Percentiles rank a stretch among this genome's conserved stretches.
Conservation (phyloP, 2,888 invertebrate species). For the Perizoma flavofasciatum region DNA sequence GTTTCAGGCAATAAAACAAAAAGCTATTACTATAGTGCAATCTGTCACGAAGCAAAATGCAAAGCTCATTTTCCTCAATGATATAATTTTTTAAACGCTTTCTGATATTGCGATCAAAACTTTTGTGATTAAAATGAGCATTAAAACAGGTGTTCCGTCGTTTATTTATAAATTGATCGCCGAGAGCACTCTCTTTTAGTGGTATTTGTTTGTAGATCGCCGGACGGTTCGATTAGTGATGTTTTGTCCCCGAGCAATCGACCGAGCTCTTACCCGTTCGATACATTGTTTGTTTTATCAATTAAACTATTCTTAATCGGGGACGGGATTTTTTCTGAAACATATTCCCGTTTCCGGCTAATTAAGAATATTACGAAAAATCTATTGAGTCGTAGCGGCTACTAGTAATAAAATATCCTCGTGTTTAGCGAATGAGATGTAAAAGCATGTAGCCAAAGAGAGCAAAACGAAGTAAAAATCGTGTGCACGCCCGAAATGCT, state of each 20-base stretch:
- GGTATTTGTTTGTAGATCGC: conserved; percentile 52
- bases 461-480: conserved; percentile 41
- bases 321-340: conserved; percentile 27
- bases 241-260: conserved; percentile 66
- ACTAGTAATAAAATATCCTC: conserved; percentile 13
- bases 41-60: conserved; percentile 57
- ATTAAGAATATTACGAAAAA: conserved; percentile 30
- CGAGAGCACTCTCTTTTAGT: conserved; percentile 59
- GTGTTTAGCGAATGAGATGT: conserved; percentile 23
- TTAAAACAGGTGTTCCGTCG: conserved; percentile 49
- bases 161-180: conserved; percentile 56
- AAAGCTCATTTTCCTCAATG: conserved; percentile 35
- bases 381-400: conserved; percentile 18
- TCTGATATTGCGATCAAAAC: conserved; percentile 52
- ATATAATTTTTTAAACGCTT: conserved; percentile 58
- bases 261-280: conserved; percentile 53
- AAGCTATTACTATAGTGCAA: conserved; percentile 58
- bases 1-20: conserved; percentile 37
- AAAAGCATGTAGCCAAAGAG: conserved; percentile 23
- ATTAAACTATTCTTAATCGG: conserved; percentile 49
- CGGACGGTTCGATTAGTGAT: conserved; percentile 56
- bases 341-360: conserved; percentile 28
- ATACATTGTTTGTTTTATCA: conserved; percentile 55
- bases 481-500: conserved; percentile 49
- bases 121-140: conserved; percentile 58